Conservation (phyloP, 2,113 vertebrate genomes). For the Lonchura striata region DNA sequence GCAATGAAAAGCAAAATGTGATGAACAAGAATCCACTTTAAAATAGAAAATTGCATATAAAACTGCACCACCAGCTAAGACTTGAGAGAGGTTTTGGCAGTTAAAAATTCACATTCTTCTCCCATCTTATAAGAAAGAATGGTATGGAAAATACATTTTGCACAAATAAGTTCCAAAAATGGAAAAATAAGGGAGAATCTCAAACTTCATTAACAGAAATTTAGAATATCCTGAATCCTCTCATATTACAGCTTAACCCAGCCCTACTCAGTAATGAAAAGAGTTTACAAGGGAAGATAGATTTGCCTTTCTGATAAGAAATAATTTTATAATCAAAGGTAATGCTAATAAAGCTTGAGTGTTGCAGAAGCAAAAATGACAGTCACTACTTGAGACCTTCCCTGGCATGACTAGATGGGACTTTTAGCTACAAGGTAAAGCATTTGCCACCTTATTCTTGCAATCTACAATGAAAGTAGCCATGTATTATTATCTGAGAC, state of each 20-base stretch:
- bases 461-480: not conserved
- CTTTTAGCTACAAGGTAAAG: constrained; percentile 72
- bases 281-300: not conserved
- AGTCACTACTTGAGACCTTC: constrained; percentile 35
- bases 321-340: not conserved
- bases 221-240: not conserved
- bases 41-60: not conserved
- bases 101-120: not conserved
- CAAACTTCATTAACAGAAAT: not conserved
- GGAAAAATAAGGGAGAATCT: not conserved
- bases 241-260: not conserved
- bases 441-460: not conserved
- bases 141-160: not conserved
- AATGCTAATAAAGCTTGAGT: not conserved
- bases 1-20: not conserved
- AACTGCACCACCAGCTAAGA: not conserved
- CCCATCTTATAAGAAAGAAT: not conserved
- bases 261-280: not conserved
- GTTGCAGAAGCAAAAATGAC: constrained; percentile 26
- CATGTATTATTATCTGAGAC: not conserved
- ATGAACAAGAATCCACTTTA: not conserved
- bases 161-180: not conserved
- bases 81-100: not conserved
- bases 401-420: constrained; percentile 57
- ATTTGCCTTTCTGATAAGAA: not conserved